Base-by-base conservation (phyloP, 2,888 invertebrate genomes). In the Ceriagrion tenellum region DNA sequence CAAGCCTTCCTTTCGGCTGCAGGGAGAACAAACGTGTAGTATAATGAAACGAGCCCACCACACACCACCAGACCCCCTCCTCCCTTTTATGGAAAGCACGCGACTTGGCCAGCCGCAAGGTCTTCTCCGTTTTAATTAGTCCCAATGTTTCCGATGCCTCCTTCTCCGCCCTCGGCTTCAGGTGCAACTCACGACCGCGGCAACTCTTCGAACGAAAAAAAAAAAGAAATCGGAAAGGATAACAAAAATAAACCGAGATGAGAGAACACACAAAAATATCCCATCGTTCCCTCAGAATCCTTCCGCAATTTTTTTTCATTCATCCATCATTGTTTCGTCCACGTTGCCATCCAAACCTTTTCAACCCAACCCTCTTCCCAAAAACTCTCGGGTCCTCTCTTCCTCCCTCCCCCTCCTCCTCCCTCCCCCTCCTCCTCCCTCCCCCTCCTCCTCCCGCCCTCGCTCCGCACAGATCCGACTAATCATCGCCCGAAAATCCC, bases 301-400 rank as follows among this genome's bases (percentile, higher is more conserved):
- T 35, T 90, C 18, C 0, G 20, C 81, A 13, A 3, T 90, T 93
- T 93, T 93, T 59, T 59, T 59, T 59, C 16, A 55, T 93, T 93
- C 59, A 40, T 59, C 69, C 93, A 69, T 26, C 93, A 74, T 93
- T 93, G 93, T 93, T 91, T 55, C 93, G 47, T 93, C 74, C 69
- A 93, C 69, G 35, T 63, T 40, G 56, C 30, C 69, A 35, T 35
- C 81, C 81, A 81, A 35, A 81, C n/a, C 81, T 35, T 6, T 81
- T 35, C 81, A 3, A 4, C n/a, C 69, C 81, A 12, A 13, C 13
- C 81, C n/a, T n/a, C 6, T 12, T 20, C 69, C 69, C 69, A 69
- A 26, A 69, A 26, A 13, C 35, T 35, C 81, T 10, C 16, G 12
- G 18, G 20, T 8, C 59, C 59, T 59, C 20, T 8, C 30, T 35